Evolutionary conservation across 2,888 invertebrate genomes (phyloP), one percentile per base, ranked within the genome.

Genomic region (Sinopyrophorus schimmeli): DNA sequence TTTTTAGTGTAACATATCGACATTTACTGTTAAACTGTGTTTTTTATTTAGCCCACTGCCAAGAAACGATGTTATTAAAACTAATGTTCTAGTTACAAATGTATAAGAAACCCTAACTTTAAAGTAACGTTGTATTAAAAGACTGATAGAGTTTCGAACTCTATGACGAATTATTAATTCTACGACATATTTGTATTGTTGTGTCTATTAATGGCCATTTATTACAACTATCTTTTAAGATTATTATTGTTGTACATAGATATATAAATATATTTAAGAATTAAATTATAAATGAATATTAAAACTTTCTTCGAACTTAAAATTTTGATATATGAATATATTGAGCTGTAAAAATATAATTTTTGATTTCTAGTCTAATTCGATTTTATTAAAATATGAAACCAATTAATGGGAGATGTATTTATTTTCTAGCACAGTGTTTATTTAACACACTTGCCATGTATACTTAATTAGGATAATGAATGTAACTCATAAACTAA

Each of bases 121-220:
- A 14, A 11, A 26, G 7, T 17, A 15, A 38, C 27, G 17, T 17
- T 20, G n/a, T 27, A 28, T 40, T 30, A 40, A 30, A 40, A 40
- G 39, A 40, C 39, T 40, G 39, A 40, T 40, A 30, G 39, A 30
- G 39, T 40, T 28, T 20, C 5, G 11, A 40, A 40, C 39, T 30
- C 28, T 30, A 40, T 30, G 21, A 28, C 28, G 39, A 20, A 40
- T 28, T 40, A 30, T 5, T 30, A 28, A 12, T 11, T 30, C 11
- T 26, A 38, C 14, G 20, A 40, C 28, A 20, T 18, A 9, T 20
- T 28, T 28, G 20, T 30, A 40, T 30, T 40, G 27, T 40, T 40
- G 28, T 28, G 12, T n/a, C 10, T 21, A 21, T 3, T 35, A 6
- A 38, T 7, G 27, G 28, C 20, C 21, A 18, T 30, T 30, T 40